These are phyloP conservation scores for Psylliodes chrysocephalus DNA, from an alignment of 2,888 invertebrate species.

Conservation along the genomic window DNA sequence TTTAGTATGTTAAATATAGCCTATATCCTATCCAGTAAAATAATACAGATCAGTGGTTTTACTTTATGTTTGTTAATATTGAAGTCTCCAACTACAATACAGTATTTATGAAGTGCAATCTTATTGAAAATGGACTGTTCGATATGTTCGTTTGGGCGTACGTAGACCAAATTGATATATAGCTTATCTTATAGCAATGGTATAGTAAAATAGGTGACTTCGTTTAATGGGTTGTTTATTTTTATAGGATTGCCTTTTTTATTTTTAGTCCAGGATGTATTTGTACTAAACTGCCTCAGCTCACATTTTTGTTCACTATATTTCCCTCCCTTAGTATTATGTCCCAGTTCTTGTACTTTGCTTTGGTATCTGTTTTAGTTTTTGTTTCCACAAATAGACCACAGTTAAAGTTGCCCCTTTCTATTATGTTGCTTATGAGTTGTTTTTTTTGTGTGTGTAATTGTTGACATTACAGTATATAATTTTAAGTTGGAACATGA, in stretches of 20 bases:
- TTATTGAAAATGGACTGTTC: slow-evolving; percentile 9
- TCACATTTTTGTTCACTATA: background rate
- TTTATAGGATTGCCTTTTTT: slow-evolving; percentile 2
- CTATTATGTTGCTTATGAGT: slow-evolving; percentile 9
- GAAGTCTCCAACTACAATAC: no score
- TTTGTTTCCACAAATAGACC: slow-evolving; percentile 29
- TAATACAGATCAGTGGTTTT: no score
- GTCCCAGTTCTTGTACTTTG: background rate
- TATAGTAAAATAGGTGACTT: slow-evolving; percentile 25
- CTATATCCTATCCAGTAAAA: no score
- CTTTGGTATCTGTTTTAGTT: background rate
- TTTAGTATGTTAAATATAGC: no score
- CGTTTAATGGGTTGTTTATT: slow-evolving; percentile 27
- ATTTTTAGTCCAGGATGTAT: background rate
- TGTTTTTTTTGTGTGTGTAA: no score
- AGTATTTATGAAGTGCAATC: background rate
- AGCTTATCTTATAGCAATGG: slow-evolving; percentile 17
- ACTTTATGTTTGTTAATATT: no score
- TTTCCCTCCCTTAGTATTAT: background rate
- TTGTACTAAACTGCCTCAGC: slow-evolving; percentile 1
- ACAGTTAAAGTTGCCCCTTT: no score
- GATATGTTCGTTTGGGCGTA: slow-evolving; percentile 4
- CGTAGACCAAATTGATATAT: slow-evolving; percentile 22
- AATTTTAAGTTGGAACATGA: slow-evolving; percentile 1
- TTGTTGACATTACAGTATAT: slow-evolving; percentile 21